Evolutionary conservation across 2,888 invertebrate species (phyloP), one percentile per base, ranked within the genome.

Genomic region (Eristalinus aeneus): DNA sequence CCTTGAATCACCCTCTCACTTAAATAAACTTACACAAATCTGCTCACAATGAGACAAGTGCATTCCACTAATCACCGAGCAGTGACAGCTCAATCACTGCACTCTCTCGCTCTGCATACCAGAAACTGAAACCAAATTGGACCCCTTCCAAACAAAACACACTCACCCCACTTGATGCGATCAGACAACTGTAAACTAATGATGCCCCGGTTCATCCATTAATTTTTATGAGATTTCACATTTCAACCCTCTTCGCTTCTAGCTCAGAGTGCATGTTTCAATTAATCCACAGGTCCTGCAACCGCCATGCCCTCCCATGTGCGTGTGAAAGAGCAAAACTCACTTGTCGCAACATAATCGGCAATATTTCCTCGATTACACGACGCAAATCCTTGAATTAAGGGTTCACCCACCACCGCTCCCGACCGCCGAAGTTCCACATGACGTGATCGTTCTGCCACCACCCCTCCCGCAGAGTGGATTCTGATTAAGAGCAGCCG

Each of bases 121-220:
- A 36, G 56, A 2, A 22, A 39, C 54, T 60, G 61, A 2, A 32
- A 65, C 60, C 36, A 39, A 56, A 56, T 22, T 12, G 22, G 8
- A 56, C 56, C 23, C 60, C 65, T 54, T 63, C 77, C 81, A 81
- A 27, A 27, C 65, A 76, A 69, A 68, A 73, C 76, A 58, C 64
- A 46, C 34, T 12, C 32, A 77, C 69, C 71, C 78, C 67, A 20
- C 23, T 69, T 86, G 86, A 86, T 82, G 82, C 31, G 61, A 89
- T 90, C 91, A 90, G 90, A 90, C 90, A 90, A 91, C 90, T 90
- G 90, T 91, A 90, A 90, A 90, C 90, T 90, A 90, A 90, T 91
- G 90, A 90, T 90, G 90, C 89, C 89, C 68, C 68, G 71, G 54
- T 75, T 56, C 60, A 65, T 69, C 85, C 81, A 60, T 76, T 88